Conservation (phyloP, 2,113 vertebrate species). For the Crypturellus undulatus region DNA sequence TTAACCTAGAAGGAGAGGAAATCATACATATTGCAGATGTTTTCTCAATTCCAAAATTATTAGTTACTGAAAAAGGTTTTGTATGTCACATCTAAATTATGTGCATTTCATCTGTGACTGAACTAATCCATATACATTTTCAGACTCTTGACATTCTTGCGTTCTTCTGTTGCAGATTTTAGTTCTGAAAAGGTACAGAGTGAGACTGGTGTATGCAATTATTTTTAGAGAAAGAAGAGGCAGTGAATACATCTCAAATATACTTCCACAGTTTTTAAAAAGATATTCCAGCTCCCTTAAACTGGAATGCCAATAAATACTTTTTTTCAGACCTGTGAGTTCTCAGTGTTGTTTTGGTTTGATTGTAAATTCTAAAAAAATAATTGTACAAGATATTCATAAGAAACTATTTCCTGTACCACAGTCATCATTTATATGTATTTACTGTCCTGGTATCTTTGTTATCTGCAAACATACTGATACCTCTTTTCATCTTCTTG, state of each 20-base stretch:
- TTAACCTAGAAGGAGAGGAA: not conserved
- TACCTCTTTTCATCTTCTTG: not conserved
- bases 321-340: accelerated
- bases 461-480: not conserved
- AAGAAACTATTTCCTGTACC: not conserved
- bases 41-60: not conserved
- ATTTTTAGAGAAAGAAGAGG: not conserved
- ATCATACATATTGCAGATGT: not conserved
- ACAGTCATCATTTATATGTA: not conserved
- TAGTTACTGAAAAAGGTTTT: not conserved
- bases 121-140: not conserved
- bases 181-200: not conserved
- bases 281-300: not conserved
- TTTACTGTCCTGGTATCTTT: not conserved
- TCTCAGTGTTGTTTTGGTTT: not conserved
- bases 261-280: not conserved
- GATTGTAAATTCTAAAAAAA: not conserved
- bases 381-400: accelerated
- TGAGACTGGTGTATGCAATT: not conserved
- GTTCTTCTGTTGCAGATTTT: not conserved
- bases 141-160: not conserved
- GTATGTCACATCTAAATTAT: not conserved
- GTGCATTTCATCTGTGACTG: not conserved
- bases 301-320: accelerated
- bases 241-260: not conserved